phyloP scores from a whole-genome alignment of 2,888 invertebrate genomes.

The Gnatocerus cornutus region DNA sequence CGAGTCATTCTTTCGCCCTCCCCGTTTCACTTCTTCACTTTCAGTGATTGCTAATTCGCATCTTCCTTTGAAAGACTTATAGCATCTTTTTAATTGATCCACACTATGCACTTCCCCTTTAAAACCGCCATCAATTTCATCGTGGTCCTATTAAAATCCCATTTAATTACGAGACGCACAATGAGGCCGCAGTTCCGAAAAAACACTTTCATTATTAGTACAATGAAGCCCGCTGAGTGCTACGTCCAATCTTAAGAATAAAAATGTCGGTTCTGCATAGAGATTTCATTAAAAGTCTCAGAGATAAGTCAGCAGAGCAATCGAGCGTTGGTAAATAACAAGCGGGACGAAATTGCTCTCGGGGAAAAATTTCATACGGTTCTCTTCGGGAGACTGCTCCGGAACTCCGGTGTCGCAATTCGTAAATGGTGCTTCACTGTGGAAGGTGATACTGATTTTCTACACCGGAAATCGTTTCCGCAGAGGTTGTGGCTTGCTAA shows the following conservation, averaged over 20 bases:
- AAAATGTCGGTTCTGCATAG: constrained; percentile 36
- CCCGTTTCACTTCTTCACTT: constrained; percentile 17
- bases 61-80: constrained; percentile 16
- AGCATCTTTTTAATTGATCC: constrained; percentile 22
- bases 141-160: constrained; percentile 26
- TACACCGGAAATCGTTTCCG: too few species aligned
- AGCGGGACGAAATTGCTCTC: constrained; percentile 27
- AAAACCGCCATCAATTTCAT: constrained; percentile 15
- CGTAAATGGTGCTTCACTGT: constrained; percentile 7
- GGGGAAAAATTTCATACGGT: constrained; percentile 33
- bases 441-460: too few species aligned
- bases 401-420: constrained; percentile 8
- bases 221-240: constrained; percentile 25
- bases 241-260: constrained; percentile 21
- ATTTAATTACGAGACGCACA: constrained; percentile 27
- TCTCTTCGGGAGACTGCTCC: constrained; percentile 22
- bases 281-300: constrained; percentile 40
- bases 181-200: constrained; percentile 30
- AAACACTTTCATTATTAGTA: constrained; percentile 39
- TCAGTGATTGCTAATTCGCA: constrained; percentile 28
- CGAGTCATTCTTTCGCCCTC: constrained; percentile 25
- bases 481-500: too few species aligned
- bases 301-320: constrained; percentile 41
- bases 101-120: constrained; percentile 15
- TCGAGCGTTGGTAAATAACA: constrained; percentile 41